These are phyloP conservation scores for Ochropleura plecta DNA, from an alignment of 2,888 invertebrate species.

Conservation along the genomic window DNA sequence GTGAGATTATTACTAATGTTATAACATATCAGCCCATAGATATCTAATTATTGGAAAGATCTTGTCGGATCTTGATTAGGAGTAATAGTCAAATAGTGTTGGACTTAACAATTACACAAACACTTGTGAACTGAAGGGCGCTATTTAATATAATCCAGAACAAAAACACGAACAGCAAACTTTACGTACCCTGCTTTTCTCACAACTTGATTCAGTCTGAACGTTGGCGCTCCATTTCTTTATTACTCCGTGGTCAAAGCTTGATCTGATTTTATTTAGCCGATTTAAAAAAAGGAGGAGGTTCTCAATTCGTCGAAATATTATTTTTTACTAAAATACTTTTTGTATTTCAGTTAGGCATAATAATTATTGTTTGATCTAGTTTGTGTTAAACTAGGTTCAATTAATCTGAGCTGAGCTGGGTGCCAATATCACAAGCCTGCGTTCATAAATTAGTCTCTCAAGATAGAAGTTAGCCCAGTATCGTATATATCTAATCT, in stretches of 20 bases:
- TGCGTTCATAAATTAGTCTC: not conserved
- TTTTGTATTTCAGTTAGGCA: not conserved
- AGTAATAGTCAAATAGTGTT: not conserved
- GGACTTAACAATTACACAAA: not conserved
- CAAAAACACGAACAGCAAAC: not conserved
- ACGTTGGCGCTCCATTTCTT: conserved; percentile 14
- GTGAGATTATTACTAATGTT: conserved; percentile 8
- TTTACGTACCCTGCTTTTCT: not conserved
- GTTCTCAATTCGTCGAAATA: not conserved
- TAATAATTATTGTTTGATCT: not conserved
- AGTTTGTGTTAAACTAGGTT: not conserved
- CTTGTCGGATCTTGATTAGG: not conserved
- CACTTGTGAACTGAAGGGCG: not conserved
- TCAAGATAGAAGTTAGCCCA: not conserved
- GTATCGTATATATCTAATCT: not conserved
- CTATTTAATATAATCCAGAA: not conserved
- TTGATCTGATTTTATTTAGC: not conserved
- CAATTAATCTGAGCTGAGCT: not conserved
- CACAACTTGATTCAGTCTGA: not conserved
- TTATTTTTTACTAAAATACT: not conserved
- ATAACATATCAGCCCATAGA: conserved; percentile 4
- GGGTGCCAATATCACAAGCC: not conserved
- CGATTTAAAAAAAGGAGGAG: not conserved
- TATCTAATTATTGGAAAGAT: not conserved
- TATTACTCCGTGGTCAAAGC: conserved; percentile 10